Conservation (phyloP, 2,113 vertebrate species). For the Plectropomus leopardus region DNA sequence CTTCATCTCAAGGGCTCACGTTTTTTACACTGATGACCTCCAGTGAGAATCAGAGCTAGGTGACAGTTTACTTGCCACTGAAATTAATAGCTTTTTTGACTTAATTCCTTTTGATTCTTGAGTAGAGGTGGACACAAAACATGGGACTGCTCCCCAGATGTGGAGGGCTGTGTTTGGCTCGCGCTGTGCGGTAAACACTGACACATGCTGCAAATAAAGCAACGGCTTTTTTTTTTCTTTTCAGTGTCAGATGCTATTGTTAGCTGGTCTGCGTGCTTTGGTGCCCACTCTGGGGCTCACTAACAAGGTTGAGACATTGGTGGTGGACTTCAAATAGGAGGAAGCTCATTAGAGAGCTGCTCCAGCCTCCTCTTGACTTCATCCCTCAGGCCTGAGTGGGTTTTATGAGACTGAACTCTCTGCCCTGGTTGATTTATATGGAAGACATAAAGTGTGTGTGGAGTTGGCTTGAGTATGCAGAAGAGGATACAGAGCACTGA, state of each 20-base stretch:
- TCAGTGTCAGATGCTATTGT: conserved; percentile 57
- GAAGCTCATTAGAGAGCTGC: conserved; percentile 64
- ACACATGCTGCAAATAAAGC: conserved; percentile 65
- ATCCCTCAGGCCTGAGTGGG: conserved; percentile 30
- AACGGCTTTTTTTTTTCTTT: conserved; percentile 9
- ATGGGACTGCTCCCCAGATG: conserved; percentile 62
- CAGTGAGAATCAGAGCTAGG: not conserved
- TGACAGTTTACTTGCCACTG: not conserved
- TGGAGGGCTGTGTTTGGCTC: conserved; percentile 35
- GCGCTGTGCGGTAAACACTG: conserved; percentile 52
- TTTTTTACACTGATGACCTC: not conserved
- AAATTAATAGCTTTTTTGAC: conserved; percentile 1
- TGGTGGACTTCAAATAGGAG: conserved; percentile 65
- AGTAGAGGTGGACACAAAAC: conserved; percentile 22
- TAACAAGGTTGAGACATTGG: conserved; percentile 42
- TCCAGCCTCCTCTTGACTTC: not conserved
- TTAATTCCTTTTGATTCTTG: not conserved
- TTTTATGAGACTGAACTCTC: conserved; percentile 52
- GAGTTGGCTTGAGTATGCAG: not conserved
- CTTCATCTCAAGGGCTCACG: not conserved
- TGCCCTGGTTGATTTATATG: conserved; percentile 18
- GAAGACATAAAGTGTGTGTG: not conserved
- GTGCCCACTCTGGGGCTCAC: conserved; percentile 28
- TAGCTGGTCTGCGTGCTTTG: conserved; percentile 34
- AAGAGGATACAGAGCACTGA: not conserved